Conservation (phyloP, 2,888 invertebrate species). For the Drosophila melanocephala region DNA sequence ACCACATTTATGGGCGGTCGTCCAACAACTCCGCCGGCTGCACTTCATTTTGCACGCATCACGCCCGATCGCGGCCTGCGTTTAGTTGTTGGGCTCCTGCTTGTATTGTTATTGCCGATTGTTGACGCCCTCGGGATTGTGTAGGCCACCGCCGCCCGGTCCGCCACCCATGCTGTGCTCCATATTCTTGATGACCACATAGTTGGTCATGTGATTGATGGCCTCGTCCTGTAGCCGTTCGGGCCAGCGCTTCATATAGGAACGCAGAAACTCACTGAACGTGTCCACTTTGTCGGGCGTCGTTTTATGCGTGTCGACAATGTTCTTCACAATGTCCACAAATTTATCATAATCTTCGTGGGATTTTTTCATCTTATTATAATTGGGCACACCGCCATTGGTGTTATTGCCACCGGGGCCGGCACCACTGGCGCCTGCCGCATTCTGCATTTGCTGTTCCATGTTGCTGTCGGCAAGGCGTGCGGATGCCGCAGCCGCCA, state of each 20-base stretch:
- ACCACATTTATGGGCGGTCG: conserved; percentile 35
- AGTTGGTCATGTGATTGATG: conserved; percentile 84
- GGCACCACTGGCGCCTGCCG: conserved; percentile 71
- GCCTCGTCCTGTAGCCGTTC: conserved; percentile 84
- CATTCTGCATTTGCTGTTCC: conserved; percentile 82
- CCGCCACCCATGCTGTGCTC: conserved; percentile 82
- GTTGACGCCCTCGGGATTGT: conserved; percentile 81
- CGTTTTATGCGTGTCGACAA: conserved; percentile 84
- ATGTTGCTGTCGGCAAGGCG: conserved; percentile 83
- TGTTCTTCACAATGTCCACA: conserved; percentile 85
- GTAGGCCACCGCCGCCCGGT: conserved; percentile 53
- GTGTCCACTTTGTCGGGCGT: conserved; percentile 84
- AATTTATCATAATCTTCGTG: conserved; percentile 84
- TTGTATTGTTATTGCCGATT: conserved; percentile 85
- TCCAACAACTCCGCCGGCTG: conserved; percentile 64
- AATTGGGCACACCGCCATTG: conserved; percentile 81
- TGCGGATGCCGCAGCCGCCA: conserved; percentile 81
- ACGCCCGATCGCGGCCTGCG: conserved; percentile 20
- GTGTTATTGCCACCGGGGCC: conserved; percentile 79
- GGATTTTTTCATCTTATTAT: conserved; percentile 79
- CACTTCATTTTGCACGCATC: conserved; percentile 10
- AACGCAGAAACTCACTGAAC: conserved; percentile 84
- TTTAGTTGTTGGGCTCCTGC: conserved; percentile 79
- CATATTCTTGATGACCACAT: conserved; percentile 85
- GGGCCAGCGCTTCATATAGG: conserved; percentile 84